A percentile compares a stretch with the other conserved stretches of the same genome.
phyloP scores from a whole-genome alignment of 2,797 vertebrate species.

The Alouatta caraya region DNA sequence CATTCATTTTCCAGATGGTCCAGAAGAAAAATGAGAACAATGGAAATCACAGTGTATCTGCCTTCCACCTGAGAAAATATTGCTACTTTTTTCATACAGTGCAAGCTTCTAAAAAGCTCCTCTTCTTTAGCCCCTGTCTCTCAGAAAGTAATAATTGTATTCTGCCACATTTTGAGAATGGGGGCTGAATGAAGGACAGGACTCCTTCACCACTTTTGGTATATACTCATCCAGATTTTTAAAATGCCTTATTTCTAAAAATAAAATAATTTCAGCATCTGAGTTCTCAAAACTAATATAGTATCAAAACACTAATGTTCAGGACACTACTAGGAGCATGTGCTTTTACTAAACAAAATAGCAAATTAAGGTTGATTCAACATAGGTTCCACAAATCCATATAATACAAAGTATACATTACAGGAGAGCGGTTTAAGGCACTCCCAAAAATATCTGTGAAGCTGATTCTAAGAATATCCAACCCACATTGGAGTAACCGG shows the following conservation, averaged over 20 bases:
- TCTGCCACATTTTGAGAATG: neutral
- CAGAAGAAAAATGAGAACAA: neutral
- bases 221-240: neutral
- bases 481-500: neutral
- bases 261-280: neutral
- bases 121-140: neutral
- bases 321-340: neutral
- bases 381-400: neutral
- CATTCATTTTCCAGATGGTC: neutral
- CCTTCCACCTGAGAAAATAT: neutral
- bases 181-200: neutral
- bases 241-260: neutral
- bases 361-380: neutral
- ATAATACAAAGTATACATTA: neutral
- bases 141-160: neutral
- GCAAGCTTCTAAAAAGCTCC: accelerated
- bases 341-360: neutral
- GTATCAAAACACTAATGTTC: neutral
- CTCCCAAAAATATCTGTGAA: neutral
- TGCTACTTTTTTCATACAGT: neutral
- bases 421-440: neutral
- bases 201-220: neutral
- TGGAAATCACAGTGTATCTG: neutral
- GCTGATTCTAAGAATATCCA: neutral
- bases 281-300: neutral